A percentile compares a stretch with the other conserved stretches of the same genome.
phyloP scores from a whole-genome alignment of 2,888 invertebrate species.

The Matsumyia berberina region DNA sequence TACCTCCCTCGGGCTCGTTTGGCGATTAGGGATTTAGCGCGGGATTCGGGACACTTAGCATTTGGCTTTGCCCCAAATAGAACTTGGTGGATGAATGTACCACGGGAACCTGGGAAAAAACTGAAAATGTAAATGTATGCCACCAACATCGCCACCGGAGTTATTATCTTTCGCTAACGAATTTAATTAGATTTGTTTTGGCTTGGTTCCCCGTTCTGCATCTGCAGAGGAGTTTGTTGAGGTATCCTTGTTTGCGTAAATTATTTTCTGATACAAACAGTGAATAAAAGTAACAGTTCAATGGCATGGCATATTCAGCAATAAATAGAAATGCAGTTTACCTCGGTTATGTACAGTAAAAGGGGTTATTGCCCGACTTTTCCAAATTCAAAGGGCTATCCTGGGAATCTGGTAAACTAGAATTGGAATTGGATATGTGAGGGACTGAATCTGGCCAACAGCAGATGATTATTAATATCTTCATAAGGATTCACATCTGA shows the following conservation, averaged over 20 bases:
- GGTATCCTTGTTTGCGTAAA: constrained; percentile 4
- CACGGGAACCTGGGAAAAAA: constrained; percentile 4
- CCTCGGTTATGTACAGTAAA: constrained; percentile 15
- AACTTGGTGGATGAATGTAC: background rate
- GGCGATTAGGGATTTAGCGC: constrained; percentile 44
- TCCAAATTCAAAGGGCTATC: constrained; percentile 11
- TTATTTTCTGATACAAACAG: constrained; percentile 6
- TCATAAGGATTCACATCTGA: constrained; percentile 28
- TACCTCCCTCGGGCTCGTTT: constrained; percentile 8
- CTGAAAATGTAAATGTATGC: constrained; percentile 53
- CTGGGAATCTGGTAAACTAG: constrained; percentile 5
- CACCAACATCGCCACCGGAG: background rate
- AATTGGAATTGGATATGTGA: background rate
- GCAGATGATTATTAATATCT: constrained; percentile 52
- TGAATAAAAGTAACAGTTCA: constrained; percentile 36
- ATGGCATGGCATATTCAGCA: constrained; percentile 21
- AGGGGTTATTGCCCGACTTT: constrained; percentile 45
- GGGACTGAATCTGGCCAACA: constrained; percentile 15
- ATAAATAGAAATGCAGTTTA: constrained; percentile 26
- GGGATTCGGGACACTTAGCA: constrained; percentile 19
- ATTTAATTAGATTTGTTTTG: constrained; percentile 64
- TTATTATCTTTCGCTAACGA: constrained; percentile 48
- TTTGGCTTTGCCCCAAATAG: constrained; percentile 61
- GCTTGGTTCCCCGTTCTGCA: constrained; percentile 2
- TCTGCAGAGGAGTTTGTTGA: background rate